Evolutionary conservation across 2,113 vertebrate genomes (phyloP), one percentile per base, ranked within the genome.

Genomic region (Epinephelus cyanopodus): DNA sequence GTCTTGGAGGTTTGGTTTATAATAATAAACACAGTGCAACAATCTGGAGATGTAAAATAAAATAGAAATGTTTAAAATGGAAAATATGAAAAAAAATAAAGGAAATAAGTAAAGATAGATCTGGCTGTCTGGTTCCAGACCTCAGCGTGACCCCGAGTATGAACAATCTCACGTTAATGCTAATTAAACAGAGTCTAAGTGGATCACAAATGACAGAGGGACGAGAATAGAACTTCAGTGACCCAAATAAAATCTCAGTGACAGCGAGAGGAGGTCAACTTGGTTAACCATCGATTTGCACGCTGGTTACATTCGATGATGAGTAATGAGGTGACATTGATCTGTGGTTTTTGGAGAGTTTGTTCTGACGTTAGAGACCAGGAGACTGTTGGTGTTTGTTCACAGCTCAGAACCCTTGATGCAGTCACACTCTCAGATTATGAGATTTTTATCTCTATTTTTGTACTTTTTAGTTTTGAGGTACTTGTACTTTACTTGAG

Each of bases 151-250:
- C 23, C 63, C 21, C n/a, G 5, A 4, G 48, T 33, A 10, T 25
- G 23, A 45, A 25, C 11, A 62, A 50, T 33, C 52, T 12, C 13
- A 5, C 5, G 27, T 62, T 29, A 17, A 63, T 39, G 45, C 74
- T 90, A 58, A 75, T 83, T 74, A 71, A 70, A 65, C 21, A 4
- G 54, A 33, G 14, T 65, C 2, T 61, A 62, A 79, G 45, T 79
- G 58, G 56, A 78, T 73, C 63, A 71, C 10, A 64, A 61, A 61
- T 53, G 53, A 75, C 62, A 11, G 33, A 61, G 27, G 37, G 68
- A 19, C 65, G 53, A 84, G 63, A 89, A 91, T 80, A 80, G 84
- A 67, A 9, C 27, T 56, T 4, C 69, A 54, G 23, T 81, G 90
- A 86, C 88, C 89, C 70, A 67, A 72, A 87, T 84, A 12, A 70